phyloP scores from a whole-genome alignment of 2,113 vertebrate genomes.

The Lynx canadensis region DNA sequence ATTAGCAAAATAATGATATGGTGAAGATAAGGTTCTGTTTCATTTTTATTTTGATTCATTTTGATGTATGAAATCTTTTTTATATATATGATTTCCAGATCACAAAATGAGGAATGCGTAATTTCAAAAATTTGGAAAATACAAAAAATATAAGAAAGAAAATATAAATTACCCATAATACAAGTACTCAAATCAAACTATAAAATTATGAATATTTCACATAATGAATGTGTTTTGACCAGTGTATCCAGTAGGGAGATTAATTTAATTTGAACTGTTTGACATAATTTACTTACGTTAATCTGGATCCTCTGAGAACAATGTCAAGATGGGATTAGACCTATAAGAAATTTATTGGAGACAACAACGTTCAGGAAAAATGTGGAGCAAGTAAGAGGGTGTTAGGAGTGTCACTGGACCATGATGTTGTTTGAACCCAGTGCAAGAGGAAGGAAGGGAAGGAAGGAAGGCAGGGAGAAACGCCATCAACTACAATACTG shows the following conservation, averaged over 20 bases:
- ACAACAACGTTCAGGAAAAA: background rate
- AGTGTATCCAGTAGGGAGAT: background rate
- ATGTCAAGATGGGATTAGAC: background rate
- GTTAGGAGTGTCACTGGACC: background rate
- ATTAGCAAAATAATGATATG: background rate
- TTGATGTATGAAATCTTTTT: background rate
- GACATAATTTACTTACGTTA: background rate
- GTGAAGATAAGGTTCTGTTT: background rate
- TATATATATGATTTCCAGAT: background rate
- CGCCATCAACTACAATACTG: background rate
- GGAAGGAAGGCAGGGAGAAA: background rate
- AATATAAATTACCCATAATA: background rate
- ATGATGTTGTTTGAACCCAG: background rate
- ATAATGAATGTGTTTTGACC: background rate
- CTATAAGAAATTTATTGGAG: background rate
- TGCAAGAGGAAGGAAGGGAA: background rate
- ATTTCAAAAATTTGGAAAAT: background rate
- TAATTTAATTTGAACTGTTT: background rate
- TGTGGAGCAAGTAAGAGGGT: background rate
- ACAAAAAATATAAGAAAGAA: background rate
- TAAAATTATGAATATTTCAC: background rate
- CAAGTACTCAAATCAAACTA: background rate
- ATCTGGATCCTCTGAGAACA: background rate
- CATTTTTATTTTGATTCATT: slow-evolving; percentile 1
- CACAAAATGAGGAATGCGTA: background rate